These are phyloP conservation scores for Neelides folsomi DNA, from an alignment of 2,888 invertebrate genomes.

Conservation along the genomic window DNA sequence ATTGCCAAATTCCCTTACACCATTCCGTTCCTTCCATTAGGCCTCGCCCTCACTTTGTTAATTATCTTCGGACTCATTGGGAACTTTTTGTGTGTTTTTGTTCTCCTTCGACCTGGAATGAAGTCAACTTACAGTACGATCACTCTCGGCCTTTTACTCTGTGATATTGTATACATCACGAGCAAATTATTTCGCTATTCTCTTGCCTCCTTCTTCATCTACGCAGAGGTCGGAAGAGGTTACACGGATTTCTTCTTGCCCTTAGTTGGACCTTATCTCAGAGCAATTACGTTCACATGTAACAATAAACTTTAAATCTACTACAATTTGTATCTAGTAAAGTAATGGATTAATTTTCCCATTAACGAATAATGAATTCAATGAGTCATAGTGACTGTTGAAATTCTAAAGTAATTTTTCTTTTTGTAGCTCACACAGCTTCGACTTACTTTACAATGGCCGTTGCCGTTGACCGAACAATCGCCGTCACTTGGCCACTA, in stretches of 20 bases:
- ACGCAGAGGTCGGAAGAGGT: constrained; percentile 1
- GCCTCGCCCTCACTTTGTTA: constrained; percentile 13
- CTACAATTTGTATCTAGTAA: no score
- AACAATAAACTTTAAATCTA: constrained; percentile 1
- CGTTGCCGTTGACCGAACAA: constrained; percentile 15
- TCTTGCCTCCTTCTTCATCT: constrained; percentile 10
- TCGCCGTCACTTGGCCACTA: constrained; percentile 9
- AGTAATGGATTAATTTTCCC: no score
- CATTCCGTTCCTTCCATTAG: constrained; percentile 18
- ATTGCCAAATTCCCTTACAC: constrained; percentile 6
- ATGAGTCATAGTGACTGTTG: not conserved
- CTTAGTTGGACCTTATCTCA: constrained; percentile 13
- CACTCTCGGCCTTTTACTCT: constrained; percentile 13
- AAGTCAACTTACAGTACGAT: constrained; percentile 16
- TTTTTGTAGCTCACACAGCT: constrained; percentile 15
- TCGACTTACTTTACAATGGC: constrained; percentile 22
- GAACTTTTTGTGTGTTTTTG: constrained; percentile 16
- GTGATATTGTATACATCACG: constrained; percentile 14
- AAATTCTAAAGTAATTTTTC: not conserved
- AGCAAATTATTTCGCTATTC: constrained; percentile 18
- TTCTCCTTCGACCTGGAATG: constrained; percentile 8
- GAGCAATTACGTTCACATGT: constrained; percentile 19
- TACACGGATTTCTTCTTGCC: constrained; percentile 14
- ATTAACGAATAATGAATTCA: no score
- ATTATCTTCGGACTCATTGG: constrained; percentile 15